Conservation (phyloP, 92 coral and sea anemone species). For the Bergia sp. region DNA sequence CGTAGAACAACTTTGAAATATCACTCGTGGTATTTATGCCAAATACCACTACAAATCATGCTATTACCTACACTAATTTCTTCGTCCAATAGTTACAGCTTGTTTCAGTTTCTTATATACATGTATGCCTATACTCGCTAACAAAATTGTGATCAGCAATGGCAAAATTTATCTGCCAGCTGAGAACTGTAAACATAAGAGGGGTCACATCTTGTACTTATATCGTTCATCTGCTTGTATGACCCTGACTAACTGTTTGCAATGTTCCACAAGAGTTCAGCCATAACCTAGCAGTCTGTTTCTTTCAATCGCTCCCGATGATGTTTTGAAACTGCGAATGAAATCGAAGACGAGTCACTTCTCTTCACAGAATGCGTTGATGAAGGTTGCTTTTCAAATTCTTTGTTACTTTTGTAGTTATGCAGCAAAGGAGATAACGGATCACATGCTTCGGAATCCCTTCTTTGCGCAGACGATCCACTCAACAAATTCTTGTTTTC, state of each 20-base stretch:
- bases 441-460: background rate
- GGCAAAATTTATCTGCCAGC: background rate
- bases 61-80: too few relatives aligned
- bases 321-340: background rate
- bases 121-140: too few relatives aligned
- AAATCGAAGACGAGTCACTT: too few relatives aligned
- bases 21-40: too few relatives aligned
- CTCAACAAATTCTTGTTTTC: background rate
- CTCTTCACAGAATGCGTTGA: background rate
- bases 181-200: background rate
- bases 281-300: conserved; percentile 23
- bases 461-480: background rate
- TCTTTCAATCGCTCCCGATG: background rate
- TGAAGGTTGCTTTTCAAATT: background rate
- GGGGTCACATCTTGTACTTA: background rate
- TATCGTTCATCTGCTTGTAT: background rate
- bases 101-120: too few relatives aligned
- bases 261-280: background rate
- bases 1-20: too few relatives aligned
- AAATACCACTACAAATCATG: too few relatives aligned
- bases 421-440: background rate
- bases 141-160: background rate
- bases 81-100: too few relatives aligned
- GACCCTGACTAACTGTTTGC: background rate
- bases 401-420: background rate